Base-by-base conservation (phyloP, 2,888 invertebrate species). In the Nephrotoma guestfalica region DNA sequence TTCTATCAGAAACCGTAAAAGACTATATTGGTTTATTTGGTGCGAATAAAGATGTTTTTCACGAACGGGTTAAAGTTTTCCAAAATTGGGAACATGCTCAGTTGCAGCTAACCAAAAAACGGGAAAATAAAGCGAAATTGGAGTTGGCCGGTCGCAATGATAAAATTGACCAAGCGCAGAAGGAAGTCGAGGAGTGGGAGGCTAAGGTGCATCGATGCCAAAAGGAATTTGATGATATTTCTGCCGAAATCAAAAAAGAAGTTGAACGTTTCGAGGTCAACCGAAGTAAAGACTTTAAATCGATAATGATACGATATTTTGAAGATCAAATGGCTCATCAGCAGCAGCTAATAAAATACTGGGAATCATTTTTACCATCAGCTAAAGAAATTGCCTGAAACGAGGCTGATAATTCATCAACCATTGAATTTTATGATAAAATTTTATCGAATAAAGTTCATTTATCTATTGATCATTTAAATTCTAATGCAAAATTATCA, bases 1-100 rank as follows among this genome's bases (percentile, higher is more conserved):
- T 97, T 87, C 93, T 99, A 88, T 96, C 97, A n/a, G 99, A 99
- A 92, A 95, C 98, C 90, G 93, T 99, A 87, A 97, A 98, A 90
- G 99, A 99, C 91, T 98, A 99, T 91, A 94, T 99, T 86, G 96
- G 96, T 0, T 93, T 99, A 15, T 95, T 99, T 88, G 96, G 96
- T 13, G 96, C 98, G 85, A 97, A 98, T 87, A 97, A 98, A 92
- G 98, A 95, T 88, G 95, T 93, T 87, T 90, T 95, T 89, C 95
- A 95, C 88, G 95, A 95, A 91, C 92, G 95, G 88, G 95, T 96
- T 13, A 96, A 96, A 92, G 94, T 86, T 86, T 94, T 98, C 92
- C 99, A 99, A 92, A 96, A 96, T 90, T 99, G 99, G 98, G 98
- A 99, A 91, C 97, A 98, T 91, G 97, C 99, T 43, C 98, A 99